phyloP scores from a whole-genome alignment of 1,140 invertebrate species.

The Lycorma delicatula region DNA sequence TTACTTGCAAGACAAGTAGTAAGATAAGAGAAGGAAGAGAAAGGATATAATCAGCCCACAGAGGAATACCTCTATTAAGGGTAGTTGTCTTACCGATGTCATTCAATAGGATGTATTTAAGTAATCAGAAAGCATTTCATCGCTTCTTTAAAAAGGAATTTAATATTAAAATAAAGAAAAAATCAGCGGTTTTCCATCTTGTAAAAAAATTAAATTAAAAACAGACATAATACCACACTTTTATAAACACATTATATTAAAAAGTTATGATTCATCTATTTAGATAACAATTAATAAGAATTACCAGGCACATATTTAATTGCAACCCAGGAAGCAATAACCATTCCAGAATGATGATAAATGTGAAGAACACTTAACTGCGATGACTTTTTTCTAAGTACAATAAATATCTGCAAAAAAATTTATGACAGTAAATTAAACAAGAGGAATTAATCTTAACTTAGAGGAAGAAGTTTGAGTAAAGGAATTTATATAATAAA shows the following conservation, averaged over 20 bases:
- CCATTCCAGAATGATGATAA: slow-evolving; percentile 66
- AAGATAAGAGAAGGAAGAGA: too few species aligned
- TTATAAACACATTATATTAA: neutral
- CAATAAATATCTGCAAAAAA: slow-evolving; percentile 60
- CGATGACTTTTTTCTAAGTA: slow-evolving; percentile 73
- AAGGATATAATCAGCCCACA: too few species aligned
- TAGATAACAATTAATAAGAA: neutral
- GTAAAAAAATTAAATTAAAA: neutral
- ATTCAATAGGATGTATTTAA: too few species aligned
- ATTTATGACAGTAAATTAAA: neutral
- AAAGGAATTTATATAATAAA: neutral
- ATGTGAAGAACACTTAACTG: slow-evolving; percentile 49
- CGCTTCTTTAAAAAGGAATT: neutral
- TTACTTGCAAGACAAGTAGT: too few species aligned
- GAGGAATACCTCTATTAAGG: too few species aligned
- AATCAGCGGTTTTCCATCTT: neutral
- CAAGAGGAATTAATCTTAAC: neutral
- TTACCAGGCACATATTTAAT: neutral
- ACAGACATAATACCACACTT: neutral
- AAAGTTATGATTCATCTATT: neutral
- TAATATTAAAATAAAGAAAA: neutral
- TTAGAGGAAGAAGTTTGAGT: neutral
- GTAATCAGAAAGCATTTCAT: neutral
- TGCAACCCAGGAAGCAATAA: slow-evolving; percentile 40
- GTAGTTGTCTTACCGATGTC: too few species aligned